These are phyloP conservation scores for Serripes groenlandicus DNA, from an alignment of 2,888 invertebrate genomes.

Conservation along the genomic window DNA sequence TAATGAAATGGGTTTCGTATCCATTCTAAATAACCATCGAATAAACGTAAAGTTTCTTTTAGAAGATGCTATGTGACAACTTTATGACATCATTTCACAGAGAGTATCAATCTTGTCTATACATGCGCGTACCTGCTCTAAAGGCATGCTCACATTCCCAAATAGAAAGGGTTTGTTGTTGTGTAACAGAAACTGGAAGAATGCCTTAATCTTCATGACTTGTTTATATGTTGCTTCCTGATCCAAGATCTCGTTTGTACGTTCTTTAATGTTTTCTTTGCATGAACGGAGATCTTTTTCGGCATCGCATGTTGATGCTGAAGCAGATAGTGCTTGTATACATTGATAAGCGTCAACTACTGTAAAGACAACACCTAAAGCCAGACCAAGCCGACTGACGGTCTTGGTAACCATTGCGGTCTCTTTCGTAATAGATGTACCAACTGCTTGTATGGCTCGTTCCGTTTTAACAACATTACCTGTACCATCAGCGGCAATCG, in stretches of 20 bases:
- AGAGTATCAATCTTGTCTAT: neutral
- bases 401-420: neutral
- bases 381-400: constrained; percentile 8
- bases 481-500: neutral
- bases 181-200: constrained; percentile 3
- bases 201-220: neutral
- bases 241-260: neutral
- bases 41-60: too few relatives aligned
- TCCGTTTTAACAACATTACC: constrained; percentile 1
- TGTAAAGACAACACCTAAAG: constrained; percentile 1
- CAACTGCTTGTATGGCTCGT: neutral
- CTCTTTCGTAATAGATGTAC: neutral
- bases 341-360: constrained; percentile 2
- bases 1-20: too few relatives aligned
- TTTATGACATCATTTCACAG: neutral
- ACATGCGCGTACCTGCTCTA: neutral
- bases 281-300: constrained; percentile 3
- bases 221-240: neutral
- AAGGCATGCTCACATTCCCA: neutral
- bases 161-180: neutral
- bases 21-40: too few relatives aligned
- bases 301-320: constrained; percentile 3
- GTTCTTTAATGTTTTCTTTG: neutral
- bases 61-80: too few relatives aligned
- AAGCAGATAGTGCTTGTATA: neutral